These are phyloP conservation scores for Tricholaema leucomelas DNA, from an alignment of 2,113 vertebrate genomes.

Conservation along the genomic window DNA sequence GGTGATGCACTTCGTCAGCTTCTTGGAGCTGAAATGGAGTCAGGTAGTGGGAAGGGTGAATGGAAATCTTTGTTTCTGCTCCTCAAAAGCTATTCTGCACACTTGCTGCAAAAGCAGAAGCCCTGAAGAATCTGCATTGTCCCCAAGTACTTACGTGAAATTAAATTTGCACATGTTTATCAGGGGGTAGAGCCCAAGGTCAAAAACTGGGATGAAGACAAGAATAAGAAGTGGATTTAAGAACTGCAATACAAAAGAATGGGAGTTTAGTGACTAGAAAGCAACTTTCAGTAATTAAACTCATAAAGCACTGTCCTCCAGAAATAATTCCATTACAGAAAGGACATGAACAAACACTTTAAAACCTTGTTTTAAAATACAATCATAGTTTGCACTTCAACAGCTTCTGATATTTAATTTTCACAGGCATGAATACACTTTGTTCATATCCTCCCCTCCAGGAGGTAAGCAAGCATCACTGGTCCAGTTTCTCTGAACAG, in stretches of 20 bases:
- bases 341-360: constrained; percentile 35
- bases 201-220: constrained; percentile 92
- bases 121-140: neutral
- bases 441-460: neutral
- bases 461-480: neutral
- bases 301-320: constrained; percentile 49
- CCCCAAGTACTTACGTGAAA: constrained; percentile 86
- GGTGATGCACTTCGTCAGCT: neutral
- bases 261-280: constrained; percentile 47
- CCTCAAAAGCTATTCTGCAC: neutral
- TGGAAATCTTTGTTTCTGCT: neutral
- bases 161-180: constrained; percentile 85
- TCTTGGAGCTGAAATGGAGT: neutral
- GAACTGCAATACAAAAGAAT: constrained; percentile 82
- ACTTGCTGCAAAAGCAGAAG: neutral
- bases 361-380: constrained; percentile 34
- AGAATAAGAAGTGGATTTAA: constrained; percentile 95
- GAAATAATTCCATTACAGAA: constrained; percentile 57
- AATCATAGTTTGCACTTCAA: constrained; percentile 1
- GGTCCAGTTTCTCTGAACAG: neutral
- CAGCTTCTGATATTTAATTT: constrained; percentile 24
- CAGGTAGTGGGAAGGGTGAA: neutral
- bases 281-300: constrained; percentile 55
- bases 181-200: constrained; percentile 90
- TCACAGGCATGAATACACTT: constrained; percentile 17